Evolutionary conservation across 23 tunicate genomes (phyloP).

Genomic region (Ascidia mentula): DNA sequence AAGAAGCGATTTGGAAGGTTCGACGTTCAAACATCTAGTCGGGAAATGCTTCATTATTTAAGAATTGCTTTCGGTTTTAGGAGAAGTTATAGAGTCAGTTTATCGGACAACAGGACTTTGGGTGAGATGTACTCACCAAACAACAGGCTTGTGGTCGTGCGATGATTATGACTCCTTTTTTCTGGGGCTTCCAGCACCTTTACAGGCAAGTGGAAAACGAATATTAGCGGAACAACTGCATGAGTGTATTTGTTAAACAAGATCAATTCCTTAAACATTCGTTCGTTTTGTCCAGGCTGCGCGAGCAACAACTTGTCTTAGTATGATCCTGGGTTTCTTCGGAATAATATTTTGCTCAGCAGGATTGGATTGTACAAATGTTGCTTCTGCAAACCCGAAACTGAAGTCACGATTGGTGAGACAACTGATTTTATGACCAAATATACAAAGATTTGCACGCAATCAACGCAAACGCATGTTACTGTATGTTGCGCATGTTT

Average conservation of each 20-base stretch:
- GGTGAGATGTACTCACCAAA: conserved; percentile 71
- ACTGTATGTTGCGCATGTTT: background rate
- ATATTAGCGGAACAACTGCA: too few relatives aligned
- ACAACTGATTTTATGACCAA: background rate
- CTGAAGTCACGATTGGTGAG: conserved; percentile 82
- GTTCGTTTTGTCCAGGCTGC: conserved; percentile 39
- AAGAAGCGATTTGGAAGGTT: conserved; percentile 77
- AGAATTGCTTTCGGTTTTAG: conserved; percentile 9
- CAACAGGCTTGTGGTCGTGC: conserved; percentile 90
- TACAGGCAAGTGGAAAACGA: conserved; percentile 60
- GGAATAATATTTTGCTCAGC: conserved; percentile 29
- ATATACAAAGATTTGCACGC: too few relatives aligned
- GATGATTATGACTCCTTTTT: conserved; percentile 90
- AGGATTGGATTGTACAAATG: conserved; percentile 83
- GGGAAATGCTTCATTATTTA: background rate
- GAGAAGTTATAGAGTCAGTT: conserved; percentile 82
- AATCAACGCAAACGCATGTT: background rate
- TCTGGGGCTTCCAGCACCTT: conserved; percentile 78
- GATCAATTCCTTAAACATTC: background rate
- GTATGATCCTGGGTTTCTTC: conserved; percentile 55
- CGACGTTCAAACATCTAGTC: background rate
- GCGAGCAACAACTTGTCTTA: conserved; percentile 48
- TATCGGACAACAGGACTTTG: conserved; percentile 75
- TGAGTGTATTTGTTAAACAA: background rate
- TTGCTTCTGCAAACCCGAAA: conserved; percentile 62